Evolutionary conservation across 92 coral and sea anemone species (phyloP), one percentile per base, ranked within the genome.

Genomic region (Pocillopora grandis): DNA sequence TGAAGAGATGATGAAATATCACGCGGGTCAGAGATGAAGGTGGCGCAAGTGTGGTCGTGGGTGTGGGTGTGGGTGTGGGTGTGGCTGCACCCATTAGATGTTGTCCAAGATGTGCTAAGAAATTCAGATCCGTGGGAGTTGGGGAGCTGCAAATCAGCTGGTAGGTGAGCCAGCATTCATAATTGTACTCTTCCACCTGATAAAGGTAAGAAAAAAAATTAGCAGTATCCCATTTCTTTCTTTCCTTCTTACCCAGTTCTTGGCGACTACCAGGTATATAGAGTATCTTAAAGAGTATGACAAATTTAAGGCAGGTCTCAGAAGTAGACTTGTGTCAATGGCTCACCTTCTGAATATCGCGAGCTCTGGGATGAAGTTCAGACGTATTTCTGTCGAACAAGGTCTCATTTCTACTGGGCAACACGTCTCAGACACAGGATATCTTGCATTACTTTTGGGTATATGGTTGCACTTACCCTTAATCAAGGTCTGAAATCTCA

Each of bases 131-230:
- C 10, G 42, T 5, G 19, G 88, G 85, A 6, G 80, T 23, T 71
- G 91, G 93, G 27, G 48, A 21, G 59, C 76, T 77, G 55, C 76
- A 71, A 49, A 91, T 79, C 37, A 94, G 85, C 37, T 94, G 90
- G 66, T 76, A 77, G 23, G 93, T 84, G 56, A 94, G 79, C 98
- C 98, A 94, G 86, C 81, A 80, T 52, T 94, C 98, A 62, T 78
- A 33, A 58, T 92, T 90, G 70, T 60, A 92, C 83, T 89, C 88
- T 15, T 92, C 98, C 17, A 87, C 87, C 98, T 94, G 75, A 11
- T 1, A 12, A 15, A 18, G n/a, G 36, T 27, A 19, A 23, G 27
- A 52, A 13, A 59, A 61, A 36, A 37, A 71, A 8, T 31, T 12
- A 17, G 58, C 63, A 35, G 15, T n/a, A 52, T 14, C 18, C 5